Evolutionary conservation across 2,888 invertebrate species (phyloP).

Genomic region (Tubiluchus corallicola): DNA sequence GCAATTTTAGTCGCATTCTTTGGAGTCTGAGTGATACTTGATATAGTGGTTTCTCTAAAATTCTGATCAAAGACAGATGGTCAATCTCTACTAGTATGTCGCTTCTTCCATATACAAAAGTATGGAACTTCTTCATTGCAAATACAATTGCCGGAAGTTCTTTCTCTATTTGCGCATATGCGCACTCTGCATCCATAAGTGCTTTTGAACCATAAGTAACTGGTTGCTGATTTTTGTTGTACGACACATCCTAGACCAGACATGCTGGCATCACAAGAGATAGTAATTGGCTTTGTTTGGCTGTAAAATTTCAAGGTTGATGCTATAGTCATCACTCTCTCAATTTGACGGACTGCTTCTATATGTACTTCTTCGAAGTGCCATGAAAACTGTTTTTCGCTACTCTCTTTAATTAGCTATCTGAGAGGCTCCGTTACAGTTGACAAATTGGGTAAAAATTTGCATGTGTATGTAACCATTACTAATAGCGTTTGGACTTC

Average conservation of each 20-base stretch:
- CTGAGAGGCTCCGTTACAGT: background rate
- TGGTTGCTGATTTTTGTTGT: background rate
- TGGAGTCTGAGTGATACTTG: no score
- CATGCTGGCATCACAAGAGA: background rate
- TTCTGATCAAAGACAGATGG: no score
- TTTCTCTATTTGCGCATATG: conserved; percentile 5
- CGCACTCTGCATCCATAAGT: background rate
- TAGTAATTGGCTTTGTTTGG: background rate
- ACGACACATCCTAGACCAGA: background rate
- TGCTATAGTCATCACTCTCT: conserved; percentile 7
- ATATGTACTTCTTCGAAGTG: background rate
- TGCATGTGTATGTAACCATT: conserved; percentile 1
- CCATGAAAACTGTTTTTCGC: background rate
- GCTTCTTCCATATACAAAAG: background rate
- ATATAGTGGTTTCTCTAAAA: no score
- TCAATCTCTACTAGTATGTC: conserved; percentile 11
- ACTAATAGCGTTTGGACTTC: background rate
- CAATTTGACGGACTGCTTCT: background rate
- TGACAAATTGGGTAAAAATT: conserved; percentile 1
- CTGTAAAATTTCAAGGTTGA: background rate
- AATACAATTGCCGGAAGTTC: background rate
- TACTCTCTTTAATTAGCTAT: background rate
- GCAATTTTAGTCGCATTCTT: no score
- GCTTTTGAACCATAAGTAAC: background rate
- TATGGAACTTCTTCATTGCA: conserved; percentile 5